A percentile compares a stretch with the other conserved stretches of the same genome.
Conservation (phyloP, 2,113 vertebrate genomes). For the Hemiscyllium ocellatum region DNA sequence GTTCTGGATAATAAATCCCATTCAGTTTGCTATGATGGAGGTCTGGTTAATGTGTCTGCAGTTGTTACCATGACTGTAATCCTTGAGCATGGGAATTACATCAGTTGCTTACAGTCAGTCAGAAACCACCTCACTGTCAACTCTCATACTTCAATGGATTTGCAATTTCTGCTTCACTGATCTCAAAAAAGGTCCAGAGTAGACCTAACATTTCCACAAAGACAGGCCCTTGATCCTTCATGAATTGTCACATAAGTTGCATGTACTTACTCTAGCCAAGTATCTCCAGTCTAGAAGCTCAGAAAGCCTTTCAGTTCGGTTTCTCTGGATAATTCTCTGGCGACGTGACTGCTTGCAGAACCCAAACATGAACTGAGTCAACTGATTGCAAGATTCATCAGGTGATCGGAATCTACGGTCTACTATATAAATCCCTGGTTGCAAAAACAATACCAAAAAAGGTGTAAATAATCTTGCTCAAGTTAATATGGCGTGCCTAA, state of each 20-base stretch:
- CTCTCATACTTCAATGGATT: background rate
- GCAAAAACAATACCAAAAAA: background rate
- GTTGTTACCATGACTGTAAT: background rate
- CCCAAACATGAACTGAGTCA: slow-evolving; percentile 86
- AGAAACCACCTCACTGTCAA: background rate
- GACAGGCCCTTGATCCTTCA: background rate
- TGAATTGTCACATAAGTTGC: background rate
- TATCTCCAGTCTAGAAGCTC: slow-evolving; percentile 94
- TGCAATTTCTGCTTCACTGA: background rate
- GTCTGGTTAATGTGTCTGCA: background rate
- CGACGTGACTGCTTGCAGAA: slow-evolving; percentile 92
- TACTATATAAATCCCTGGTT: slow-evolving; percentile 85
- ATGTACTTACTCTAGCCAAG: slow-evolving; percentile 72
- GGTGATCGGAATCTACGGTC: slow-evolving; percentile 82
- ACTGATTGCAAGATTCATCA: slow-evolving; percentile 88
- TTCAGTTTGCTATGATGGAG: background rate
- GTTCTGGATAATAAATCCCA: background rate
- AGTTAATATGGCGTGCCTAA: background rate
- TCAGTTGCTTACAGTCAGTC: background rate
- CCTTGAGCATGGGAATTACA: background rate
- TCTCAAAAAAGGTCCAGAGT: background rate
- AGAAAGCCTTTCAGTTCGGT: slow-evolving; percentile 84
- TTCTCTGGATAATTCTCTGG: slow-evolving; percentile 89
- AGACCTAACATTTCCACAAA: no score
- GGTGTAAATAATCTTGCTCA: background rate